Conservation (phyloP, 2,113 vertebrate species). For the Myodes glareolus region DNA sequence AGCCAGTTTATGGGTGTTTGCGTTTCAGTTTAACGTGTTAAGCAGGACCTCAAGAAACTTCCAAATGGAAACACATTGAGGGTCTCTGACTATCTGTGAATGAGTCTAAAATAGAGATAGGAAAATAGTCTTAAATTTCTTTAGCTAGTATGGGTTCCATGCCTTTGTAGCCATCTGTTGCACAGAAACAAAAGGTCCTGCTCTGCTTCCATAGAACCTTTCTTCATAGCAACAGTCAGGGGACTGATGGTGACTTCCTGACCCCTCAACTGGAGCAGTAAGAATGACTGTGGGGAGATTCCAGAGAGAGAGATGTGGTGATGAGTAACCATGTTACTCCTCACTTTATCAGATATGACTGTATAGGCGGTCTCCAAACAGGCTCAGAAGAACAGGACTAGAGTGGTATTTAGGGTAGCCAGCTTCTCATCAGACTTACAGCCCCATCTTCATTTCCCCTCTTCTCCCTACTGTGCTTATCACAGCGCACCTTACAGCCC, state of each 20-base stretch:
- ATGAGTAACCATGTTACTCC: too few species aligned
- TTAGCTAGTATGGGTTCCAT: background rate
- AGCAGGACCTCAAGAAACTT: background rate
- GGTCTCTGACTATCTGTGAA: background rate
- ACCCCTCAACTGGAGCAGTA: background rate
- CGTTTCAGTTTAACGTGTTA: background rate
- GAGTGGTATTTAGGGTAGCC: background rate
- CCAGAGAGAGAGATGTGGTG: background rate
- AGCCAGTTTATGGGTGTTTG: background rate
- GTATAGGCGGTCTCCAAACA: background rate
- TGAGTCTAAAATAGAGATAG: background rate
- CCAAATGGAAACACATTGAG: background rate
- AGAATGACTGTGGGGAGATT: background rate
- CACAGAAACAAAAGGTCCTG: background rate
- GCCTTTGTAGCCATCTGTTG: background rate
- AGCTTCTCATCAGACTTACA: background rate
- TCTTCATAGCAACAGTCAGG: background rate
- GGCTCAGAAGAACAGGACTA: background rate
- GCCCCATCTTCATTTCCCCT: background rate
- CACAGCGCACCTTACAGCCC: background rate
- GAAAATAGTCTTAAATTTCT: slow-evolving; percentile 8
- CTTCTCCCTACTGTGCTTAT: background rate
- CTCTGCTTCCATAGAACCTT: background rate
- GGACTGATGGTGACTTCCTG: background rate
- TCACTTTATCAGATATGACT: background rate